Conservation (phyloP, 2,888 invertebrate species). For the Platypus cylindrus region DNA sequence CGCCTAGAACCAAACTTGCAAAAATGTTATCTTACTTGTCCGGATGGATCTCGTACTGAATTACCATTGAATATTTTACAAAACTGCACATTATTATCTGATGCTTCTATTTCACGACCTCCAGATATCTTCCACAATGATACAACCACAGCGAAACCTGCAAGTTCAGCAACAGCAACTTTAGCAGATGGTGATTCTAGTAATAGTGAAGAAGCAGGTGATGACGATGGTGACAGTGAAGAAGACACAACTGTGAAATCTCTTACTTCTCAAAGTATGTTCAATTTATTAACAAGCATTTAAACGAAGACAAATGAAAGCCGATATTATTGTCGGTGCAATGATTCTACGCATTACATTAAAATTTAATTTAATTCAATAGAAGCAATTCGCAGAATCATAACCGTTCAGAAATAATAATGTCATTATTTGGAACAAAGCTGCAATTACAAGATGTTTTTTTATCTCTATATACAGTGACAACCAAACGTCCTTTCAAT, state of each 20-base stretch:
- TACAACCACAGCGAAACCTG: constrained; percentile 3
- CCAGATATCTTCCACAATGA: background rate
- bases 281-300: too few species aligned
- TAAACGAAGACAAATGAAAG: constrained; percentile 3
- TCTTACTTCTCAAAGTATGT: too few species aligned
- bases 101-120: background rate
- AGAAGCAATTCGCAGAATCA: too few species aligned
- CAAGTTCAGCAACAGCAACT: constrained; percentile 4
- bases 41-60: constrained; percentile 7
- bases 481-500: too few species aligned
- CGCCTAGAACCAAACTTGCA: constrained; percentile 3
- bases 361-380: too few species aligned
- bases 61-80: constrained; percentile 12
- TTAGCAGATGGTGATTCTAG: too few species aligned
- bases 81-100: constrained; percentile 5
- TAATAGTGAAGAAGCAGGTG: constrained; percentile 6
- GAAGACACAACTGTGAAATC: constrained; percentile 3
- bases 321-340: too few species aligned
- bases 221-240: constrained; percentile 6
- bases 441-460: too few species aligned
- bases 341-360: too few species aligned
- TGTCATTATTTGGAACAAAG: too few species aligned
- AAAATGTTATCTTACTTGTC: constrained; percentile 12
- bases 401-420: too few species aligned
- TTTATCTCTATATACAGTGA: too few species aligned